Conservation (phyloP, 2,888 invertebrate genomes). For the Pterostichus madidus region DNA sequence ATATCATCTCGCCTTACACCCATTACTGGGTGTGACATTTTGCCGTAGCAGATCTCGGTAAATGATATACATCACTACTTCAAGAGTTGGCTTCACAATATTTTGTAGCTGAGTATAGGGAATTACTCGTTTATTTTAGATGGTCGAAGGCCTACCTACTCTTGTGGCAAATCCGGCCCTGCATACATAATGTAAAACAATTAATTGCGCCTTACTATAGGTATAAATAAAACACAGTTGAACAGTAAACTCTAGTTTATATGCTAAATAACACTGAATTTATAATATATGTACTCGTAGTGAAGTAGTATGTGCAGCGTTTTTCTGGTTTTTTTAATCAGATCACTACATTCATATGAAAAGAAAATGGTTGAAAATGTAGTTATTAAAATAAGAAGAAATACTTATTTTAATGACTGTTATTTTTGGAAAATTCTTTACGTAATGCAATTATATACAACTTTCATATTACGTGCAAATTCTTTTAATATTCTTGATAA, state of each 20-base stretch:
- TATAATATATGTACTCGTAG: no score
- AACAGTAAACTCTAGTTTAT: slow-evolving; percentile 4
- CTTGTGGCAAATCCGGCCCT: background rate
- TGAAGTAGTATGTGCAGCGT: background rate
- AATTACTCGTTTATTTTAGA: no score
- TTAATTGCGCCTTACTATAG: background rate
- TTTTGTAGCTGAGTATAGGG: no score
- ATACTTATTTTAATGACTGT: background rate
- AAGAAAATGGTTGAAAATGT: slow-evolving; percentile 2
- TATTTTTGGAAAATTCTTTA: background rate
- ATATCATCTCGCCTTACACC: no score
- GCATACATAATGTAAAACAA: slow-evolving; percentile 2
- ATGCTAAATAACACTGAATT: background rate
- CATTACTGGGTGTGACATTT: no score
- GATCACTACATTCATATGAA: background rate
- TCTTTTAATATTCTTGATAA: background rate
- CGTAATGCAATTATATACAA: background rate
- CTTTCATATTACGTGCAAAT: background rate
- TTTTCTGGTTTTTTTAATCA: background rate
- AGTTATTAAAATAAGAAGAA: slow-evolving; percentile 11
- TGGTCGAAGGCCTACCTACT: no score
- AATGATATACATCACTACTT: no score
- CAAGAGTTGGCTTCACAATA: no score
- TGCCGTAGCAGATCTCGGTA: no score
- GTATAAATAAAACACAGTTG: background rate